phyloP scores from a whole-genome alignment of 2,888 invertebrate genomes.

The Cistogaster globosa region DNA sequence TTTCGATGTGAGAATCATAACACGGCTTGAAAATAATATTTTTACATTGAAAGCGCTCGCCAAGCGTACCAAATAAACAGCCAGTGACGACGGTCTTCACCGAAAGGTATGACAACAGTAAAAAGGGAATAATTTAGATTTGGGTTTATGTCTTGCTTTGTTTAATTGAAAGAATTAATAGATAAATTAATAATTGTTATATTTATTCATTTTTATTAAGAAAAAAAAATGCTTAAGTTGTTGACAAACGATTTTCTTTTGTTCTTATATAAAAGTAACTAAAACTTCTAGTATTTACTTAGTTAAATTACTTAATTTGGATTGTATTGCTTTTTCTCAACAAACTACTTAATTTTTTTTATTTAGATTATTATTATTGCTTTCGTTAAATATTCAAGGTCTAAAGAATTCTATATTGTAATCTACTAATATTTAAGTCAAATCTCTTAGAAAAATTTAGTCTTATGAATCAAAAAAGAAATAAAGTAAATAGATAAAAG shows the following conservation, averaged over 20 bases:
- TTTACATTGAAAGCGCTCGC: too few relatives aligned
- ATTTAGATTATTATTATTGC: slow-evolving; percentile 66
- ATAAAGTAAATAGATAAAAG: slow-evolving; percentile 47
- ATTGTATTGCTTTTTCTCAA: slow-evolving; percentile 41
- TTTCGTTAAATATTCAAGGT: slow-evolving; percentile 56
- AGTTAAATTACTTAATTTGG: neutral
- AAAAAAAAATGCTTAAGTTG: slow-evolving; percentile 48
- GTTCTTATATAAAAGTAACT: slow-evolving; percentile 52
- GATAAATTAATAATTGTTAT: slow-evolving; percentile 39
- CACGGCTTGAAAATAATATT: too few relatives aligned
- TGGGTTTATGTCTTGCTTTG: neutral
- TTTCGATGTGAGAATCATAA: too few relatives aligned
- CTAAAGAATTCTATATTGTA: slow-evolving; percentile 43
- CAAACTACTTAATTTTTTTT: slow-evolving; percentile 47
- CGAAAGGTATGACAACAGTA: too few relatives aligned
- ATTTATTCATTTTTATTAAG: slow-evolving; percentile 38
- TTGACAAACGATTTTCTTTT: slow-evolving; percentile 46
- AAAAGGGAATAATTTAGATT: neutral
- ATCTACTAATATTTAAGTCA: slow-evolving; percentile 35
- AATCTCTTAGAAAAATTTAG: slow-evolving; percentile 58
- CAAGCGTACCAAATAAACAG: too few relatives aligned
- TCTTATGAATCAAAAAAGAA: slow-evolving; percentile 58
- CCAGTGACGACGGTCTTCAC: too few relatives aligned
- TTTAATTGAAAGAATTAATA: slow-evolving; percentile 24
- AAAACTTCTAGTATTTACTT: slow-evolving; percentile 58